A percentile compares a stretch with the other conserved stretches of the same genome.
Conservation (phyloP, 2,797 vertebrate species). For the Huso huso region DNA sequence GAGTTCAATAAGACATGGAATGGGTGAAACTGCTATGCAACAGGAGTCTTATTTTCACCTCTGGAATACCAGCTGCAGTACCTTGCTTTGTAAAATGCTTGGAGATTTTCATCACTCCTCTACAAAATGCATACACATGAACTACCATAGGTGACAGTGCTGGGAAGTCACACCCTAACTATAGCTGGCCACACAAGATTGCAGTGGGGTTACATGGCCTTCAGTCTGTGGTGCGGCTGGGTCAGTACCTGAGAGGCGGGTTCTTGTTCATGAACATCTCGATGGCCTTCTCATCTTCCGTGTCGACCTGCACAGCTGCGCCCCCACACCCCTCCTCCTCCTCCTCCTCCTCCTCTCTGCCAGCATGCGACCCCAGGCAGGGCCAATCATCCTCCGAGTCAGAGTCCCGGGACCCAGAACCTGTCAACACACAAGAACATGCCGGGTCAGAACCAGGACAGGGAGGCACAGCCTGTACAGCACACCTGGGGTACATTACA, state of each 20-base stretch:
- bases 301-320: conserved; percentile 63
- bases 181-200: background rate
- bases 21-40: no score
- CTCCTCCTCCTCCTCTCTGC: conserved; percentile 37
- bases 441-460: no score
- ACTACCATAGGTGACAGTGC: background rate
- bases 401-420: conserved; percentile 50
- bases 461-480: no score
- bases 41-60: no score
- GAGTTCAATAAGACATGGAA: no score
- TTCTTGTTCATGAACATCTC: conserved; percentile 95
- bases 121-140: no score
- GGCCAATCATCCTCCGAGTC: conserved; percentile 87
- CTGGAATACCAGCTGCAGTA: no score
- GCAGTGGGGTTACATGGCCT: background rate
- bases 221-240: background rate
- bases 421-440: conserved; percentile 31
- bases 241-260: conserved; percentile 73
- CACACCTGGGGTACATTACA: no score
- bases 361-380: conserved; percentile 52
- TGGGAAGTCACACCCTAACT: no score
- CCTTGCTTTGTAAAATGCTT: no score
- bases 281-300: conserved; percentile 84
- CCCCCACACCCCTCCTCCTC: conserved; percentile 36
- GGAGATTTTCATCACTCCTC: no score